Percentiles rank a stretch among this genome's conserved stretches.
Conservation (phyloP, 2,888 invertebrate genomes). For the Sminthurides aquaticus region DNA sequence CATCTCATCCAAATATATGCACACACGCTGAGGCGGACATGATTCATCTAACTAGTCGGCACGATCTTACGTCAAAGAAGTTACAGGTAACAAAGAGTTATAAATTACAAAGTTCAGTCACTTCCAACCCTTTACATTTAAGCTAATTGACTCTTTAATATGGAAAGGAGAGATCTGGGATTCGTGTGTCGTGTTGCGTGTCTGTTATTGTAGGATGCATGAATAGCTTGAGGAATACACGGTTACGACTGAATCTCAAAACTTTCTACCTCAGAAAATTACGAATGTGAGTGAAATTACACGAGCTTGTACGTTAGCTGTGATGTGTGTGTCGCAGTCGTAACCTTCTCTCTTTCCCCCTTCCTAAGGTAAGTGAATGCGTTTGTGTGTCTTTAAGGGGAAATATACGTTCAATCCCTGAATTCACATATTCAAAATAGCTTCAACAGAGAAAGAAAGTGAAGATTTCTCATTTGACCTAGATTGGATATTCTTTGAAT, state of each 20-base stretch:
- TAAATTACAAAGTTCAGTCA: neutral
- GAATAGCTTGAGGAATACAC: too few species aligned
- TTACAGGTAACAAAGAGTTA: neutral
- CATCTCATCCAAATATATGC: too few species aligned
- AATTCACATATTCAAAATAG: conserved; percentile 48
- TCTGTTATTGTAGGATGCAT: neutral
- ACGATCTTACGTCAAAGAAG: neutral
- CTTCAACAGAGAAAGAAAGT: conserved; percentile 60
- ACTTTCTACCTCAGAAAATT: neutral
- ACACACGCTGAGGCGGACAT: too few species aligned
- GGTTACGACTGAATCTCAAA: neutral
- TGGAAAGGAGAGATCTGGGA: too few species aligned
- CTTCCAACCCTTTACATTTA: neutral
- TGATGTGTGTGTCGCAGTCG: too few species aligned
- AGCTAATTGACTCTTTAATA: too few species aligned
- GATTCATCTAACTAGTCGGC: too few species aligned
- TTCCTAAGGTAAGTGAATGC: too few species aligned
- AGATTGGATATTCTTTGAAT: conserved; percentile 18
- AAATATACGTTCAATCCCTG: neutral
- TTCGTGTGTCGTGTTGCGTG: too few species aligned
- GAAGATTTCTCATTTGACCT: conserved; percentile 45
- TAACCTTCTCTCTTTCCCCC: neutral
- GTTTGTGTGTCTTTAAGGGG: too few species aligned
- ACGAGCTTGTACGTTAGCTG: neutral
- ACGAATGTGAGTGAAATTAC: neutral